Percentiles rank a stretch among this genome's conserved stretches.
Conservation (phyloP, 2,797 vertebrate species). For the Eulemur rubriventer region DNA sequence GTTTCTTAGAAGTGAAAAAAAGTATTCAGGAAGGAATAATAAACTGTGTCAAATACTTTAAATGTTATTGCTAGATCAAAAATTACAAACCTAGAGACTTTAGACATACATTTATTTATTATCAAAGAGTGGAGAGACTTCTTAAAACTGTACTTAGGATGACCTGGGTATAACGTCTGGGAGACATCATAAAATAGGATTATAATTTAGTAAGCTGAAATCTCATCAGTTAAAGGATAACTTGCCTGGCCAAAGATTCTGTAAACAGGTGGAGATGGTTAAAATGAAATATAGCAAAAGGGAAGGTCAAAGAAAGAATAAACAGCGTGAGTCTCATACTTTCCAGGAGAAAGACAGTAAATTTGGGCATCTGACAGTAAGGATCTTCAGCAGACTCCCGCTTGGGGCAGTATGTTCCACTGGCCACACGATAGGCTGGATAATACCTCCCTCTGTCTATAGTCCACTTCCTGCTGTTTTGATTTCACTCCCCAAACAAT, state of each 20-base stretch:
- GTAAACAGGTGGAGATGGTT: background rate
- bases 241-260: background rate
- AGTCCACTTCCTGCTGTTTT: background rate
- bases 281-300: slow-evolving; percentile 2
- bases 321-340: background rate
- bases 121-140: background rate
- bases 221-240: background rate
- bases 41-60: background rate
- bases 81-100: slow-evolving; percentile 10
- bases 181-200: background rate
- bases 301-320: background rate
- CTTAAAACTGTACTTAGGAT: background rate
- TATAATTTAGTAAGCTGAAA: slow-evolving; percentile 30
- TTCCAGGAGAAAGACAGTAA: slow-evolving; percentile 14
- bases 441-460: background rate
- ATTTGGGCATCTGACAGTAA: background rate
- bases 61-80: background rate
- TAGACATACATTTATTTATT: background rate
- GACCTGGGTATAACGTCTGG: background rate
- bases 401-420: background rate
- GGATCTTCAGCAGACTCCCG: background rate
- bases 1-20: slow-evolving; percentile 16
- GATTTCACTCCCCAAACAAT: slow-evolving; percentile 2
- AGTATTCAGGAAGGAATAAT: background rate
- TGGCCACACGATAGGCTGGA: background rate